Base-by-base conservation (phyloP, 2,797 vertebrate genomes). In the Sebastes vulpes region DNA sequence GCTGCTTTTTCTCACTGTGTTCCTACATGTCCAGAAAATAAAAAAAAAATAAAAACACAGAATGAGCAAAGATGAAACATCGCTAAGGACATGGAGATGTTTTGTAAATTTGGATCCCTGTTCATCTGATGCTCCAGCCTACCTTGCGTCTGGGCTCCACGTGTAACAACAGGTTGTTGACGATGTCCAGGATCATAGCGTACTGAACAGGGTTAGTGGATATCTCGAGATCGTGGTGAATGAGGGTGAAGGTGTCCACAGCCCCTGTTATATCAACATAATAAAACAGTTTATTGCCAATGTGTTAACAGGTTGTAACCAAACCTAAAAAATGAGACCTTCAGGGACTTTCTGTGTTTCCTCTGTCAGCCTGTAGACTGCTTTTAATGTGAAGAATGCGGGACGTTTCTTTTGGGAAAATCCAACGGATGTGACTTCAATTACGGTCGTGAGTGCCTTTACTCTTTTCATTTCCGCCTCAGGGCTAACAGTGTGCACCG, bases 171-270 rank as follows among this genome's bases (percentile, higher is more conserved):
- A 99, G 92, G 92, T 99, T 99, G 95, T 99, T 99, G 83, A 99
- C 98, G 0, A 99, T 99, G 87, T 99, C 99, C 58, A 99, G 95
- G 92, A 99, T 99, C 99, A 99, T 99, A 53, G 98, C 98, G n/a
- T 99, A 99, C 90, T 99, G 99, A 1, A 98, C 98, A 0, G 99
- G 99, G 91, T 99, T 99, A 58, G 98, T 99, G 81, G 98, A 99
- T 84, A 99, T 99, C 95, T 99, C 99, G 65, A 99, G 95, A 82
- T 99, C 98, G 0, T 99, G 98, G 89, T 99, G 99, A 92, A 99
- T 99, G 75, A 99, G 97, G 0, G 99, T 99, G 91, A 99, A 99
- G 0, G 98, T 99, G 91, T 99, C 99, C 75, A 98, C 98, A 68
- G 99, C 98, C 48, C 98, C 99, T 99, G 83, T 53, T 72, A 25